A percentile compares a stretch with the other conserved stretches of the same genome.
Conservation (phyloP, 2,888 invertebrate genomes). For the Chorisops tibialis region DNA sequence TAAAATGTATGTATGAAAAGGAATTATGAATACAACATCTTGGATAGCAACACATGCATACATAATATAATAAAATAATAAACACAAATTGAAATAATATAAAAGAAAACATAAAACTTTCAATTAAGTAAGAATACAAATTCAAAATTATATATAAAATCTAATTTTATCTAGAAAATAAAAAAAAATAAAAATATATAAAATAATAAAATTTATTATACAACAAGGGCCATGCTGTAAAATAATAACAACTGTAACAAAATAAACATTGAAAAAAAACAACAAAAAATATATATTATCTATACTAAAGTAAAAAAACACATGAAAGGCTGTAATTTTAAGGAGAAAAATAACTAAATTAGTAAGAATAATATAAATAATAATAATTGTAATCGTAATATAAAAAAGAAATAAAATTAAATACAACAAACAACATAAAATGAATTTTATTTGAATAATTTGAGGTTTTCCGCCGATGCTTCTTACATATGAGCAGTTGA, state of each 20-base stretch:
- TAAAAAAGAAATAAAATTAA: conserved; percentile 14
- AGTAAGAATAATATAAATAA: conserved; percentile 19
- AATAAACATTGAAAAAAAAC: conserved; percentile 4
- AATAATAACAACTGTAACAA: background rate
- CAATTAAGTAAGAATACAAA: background rate
- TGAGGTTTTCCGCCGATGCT: too few species aligned
- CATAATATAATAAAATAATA: too few species aligned
- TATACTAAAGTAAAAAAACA: conserved; percentile 8
- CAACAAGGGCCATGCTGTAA: conserved; percentile 24
- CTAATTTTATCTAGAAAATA: background rate
- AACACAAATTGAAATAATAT: background rate
- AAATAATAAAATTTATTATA: background rate
- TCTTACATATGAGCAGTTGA: too few species aligned
- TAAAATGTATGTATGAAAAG: background rate
- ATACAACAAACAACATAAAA: conserved; percentile 10
- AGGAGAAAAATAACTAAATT: conserved; percentile 20
- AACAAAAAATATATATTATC: conserved; percentile 10
- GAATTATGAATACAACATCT: background rate
- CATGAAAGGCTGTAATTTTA: conserved; percentile 29
- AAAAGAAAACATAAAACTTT: background rate
- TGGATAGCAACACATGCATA: background rate
- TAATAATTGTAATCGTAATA: conserved; percentile 25
- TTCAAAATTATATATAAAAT: background rate
- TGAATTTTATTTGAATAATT: too few species aligned
- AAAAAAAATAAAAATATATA: background rate